phyloP scores from a whole-genome alignment of 2,797 vertebrate species.

The Otolemur crassicaudatus region DNA sequence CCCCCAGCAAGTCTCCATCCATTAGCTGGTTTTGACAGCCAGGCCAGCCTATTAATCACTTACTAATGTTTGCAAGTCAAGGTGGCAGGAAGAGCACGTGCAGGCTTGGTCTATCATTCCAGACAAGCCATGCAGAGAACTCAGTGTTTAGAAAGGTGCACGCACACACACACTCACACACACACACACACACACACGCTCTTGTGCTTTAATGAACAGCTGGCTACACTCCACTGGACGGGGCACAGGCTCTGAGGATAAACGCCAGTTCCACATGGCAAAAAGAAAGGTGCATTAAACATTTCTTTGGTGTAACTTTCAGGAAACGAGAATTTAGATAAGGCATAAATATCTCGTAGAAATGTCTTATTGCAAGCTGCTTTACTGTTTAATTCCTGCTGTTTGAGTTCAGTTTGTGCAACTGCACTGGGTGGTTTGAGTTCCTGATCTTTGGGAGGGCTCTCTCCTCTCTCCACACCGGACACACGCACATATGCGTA shows the following conservation, averaged over 20 bases:
- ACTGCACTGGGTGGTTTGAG: neutral
- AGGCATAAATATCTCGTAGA: neutral
- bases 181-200: neutral
- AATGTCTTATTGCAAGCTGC: neutral
- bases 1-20: neutral
- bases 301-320: neutral
- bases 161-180: fast-evolving
- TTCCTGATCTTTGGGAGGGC: neutral
- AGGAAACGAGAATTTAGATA: neutral
- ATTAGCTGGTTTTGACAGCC: neutral
- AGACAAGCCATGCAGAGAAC: neutral
- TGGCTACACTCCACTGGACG: neutral
- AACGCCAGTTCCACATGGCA: neutral
- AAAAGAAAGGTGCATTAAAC: neutral
- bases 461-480: neutral
- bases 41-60: neutral
- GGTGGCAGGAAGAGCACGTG: neutral
- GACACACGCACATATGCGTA: neutral
- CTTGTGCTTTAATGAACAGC: neutral
- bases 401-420: neutral
- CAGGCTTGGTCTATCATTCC: neutral
- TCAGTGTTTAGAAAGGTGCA: neutral
- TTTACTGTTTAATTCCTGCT: neutral
- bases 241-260: no score
- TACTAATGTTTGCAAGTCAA: fast-evolving